A percentile compares a stretch with the other conserved stretches of the same genome.
Conservation (phyloP, 2,113 vertebrate species). For the Peucedramus taeniatus region DNA sequence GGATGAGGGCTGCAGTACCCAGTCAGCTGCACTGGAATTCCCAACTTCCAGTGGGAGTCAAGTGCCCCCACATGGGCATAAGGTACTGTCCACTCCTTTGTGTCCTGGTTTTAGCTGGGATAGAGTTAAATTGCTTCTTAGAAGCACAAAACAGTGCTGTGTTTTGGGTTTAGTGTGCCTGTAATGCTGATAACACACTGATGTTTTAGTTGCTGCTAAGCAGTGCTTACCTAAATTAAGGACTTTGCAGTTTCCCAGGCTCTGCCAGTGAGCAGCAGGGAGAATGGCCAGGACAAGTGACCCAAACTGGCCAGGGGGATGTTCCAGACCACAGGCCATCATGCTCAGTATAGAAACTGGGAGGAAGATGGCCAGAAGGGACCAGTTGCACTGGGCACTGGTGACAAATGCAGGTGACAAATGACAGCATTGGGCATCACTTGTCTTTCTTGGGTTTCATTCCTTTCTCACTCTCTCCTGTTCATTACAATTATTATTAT, state of each 20-base stretch:
- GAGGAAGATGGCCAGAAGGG: not conserved
- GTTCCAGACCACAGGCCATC: not conserved
- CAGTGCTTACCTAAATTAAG: not conserved
- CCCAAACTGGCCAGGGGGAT: not conserved
- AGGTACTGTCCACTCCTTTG: not conserved
- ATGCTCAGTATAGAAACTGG: not conserved
- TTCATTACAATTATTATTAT: not conserved
- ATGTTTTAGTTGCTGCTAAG: not conserved
- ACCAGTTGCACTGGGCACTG: not conserved
- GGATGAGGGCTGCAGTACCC: not conserved
- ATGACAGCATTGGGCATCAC: not conserved
- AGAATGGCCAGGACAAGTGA: not conserved
- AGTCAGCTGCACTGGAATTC: not conserved
- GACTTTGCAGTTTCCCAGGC: not conserved
- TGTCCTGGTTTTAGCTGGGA: not conserved
- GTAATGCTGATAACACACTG: not conserved
- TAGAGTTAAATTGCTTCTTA: not conserved
- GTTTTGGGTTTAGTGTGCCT: not conserved
- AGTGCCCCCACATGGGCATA: accelerated
- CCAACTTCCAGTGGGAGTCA: not conserved
- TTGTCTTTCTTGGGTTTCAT: not conserved
- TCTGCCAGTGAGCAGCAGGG: not conserved
- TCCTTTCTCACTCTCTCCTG: not conserved
- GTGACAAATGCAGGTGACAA: not conserved
- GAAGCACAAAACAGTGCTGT: not conserved